phyloP scores from a whole-genome alignment of 2,888 invertebrate genomes.

The Acleris cristana region DNA sequence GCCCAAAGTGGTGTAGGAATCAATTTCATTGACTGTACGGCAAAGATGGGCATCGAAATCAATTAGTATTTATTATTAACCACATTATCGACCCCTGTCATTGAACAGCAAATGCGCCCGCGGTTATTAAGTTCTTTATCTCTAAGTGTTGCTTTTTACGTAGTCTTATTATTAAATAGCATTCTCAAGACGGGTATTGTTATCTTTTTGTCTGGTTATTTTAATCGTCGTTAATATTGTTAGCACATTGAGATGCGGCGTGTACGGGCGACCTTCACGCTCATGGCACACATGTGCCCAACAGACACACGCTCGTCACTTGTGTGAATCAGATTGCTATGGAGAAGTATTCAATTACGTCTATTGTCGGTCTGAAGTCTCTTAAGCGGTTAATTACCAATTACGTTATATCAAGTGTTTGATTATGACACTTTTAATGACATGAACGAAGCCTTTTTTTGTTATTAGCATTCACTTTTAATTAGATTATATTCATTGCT shows the following conservation, averaged over 20 bases:
- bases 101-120: background rate
- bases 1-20: too few relatives aligned
- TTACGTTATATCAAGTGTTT: background rate
- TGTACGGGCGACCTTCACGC: constrained; percentile 53
- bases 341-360: constrained; percentile 25
- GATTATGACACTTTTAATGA: constrained; percentile 21
- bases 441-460: background rate
- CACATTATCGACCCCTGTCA: too few relatives aligned
- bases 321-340: constrained; percentile 35
- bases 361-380: constrained; percentile 20
- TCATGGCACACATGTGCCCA: constrained; percentile 56
- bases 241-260: constrained; percentile 34
- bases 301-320: constrained; percentile 40
- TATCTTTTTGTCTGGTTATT: constrained; percentile 20
- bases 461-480: constrained; percentile 11
- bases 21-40: too few relatives aligned
- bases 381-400: constrained; percentile 7
- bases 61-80: too few relatives aligned
- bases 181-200: constrained; percentile 7
- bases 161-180: background rate
- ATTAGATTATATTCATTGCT: constrained; percentile 17
- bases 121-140: background rate
- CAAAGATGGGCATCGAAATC: too few relatives aligned
- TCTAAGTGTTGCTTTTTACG: background rate
- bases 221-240: constrained; percentile 26